Conservation (phyloP, 2,888 invertebrate species). For the Macaria liturata region DNA sequence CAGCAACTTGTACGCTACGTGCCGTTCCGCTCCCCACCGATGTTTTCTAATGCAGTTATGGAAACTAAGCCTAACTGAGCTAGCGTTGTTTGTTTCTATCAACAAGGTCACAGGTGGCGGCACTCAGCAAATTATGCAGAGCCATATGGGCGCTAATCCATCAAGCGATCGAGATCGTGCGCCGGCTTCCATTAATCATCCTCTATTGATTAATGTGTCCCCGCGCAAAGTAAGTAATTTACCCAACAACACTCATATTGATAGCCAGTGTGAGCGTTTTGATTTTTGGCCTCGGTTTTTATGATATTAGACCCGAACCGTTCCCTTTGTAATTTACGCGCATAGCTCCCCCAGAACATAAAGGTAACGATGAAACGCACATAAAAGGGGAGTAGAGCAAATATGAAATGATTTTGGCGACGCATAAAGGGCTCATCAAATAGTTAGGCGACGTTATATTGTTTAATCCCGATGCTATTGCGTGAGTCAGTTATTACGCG, state of each 20-base stretch:
- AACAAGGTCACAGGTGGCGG: constrained; percentile 68
- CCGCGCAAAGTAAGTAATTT: constrained; percentile 73
- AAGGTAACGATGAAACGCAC: constrained; percentile 16
- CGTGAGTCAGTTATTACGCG: constrained; percentile 66
- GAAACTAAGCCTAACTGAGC: constrained; percentile 23
- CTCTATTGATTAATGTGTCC: constrained; percentile 80
- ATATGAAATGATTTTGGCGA: constrained; percentile 35
- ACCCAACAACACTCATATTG: constrained; percentile 57
- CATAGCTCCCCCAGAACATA: constrained; percentile 6
- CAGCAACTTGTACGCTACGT: constrained; percentile 15
- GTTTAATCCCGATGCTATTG: constrained; percentile 64
- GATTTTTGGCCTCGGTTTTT: constrained; percentile 48
- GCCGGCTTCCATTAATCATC: constrained; percentile 76
- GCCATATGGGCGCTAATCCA: constrained; percentile 80
- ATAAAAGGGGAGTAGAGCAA: constrained; percentile 23
- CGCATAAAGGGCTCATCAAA: constrained; percentile 59
- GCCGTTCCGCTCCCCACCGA: constrained; percentile 12
- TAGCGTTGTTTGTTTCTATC: constrained; percentile 43
- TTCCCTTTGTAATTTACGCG: constrained; percentile 4
- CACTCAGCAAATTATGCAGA: constrained; percentile 78
- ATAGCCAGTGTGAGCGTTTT: constrained; percentile 50
- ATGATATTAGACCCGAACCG: constrained; percentile 4
- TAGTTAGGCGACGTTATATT: constrained; percentile 62
- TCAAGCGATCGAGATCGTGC: constrained; percentile 73
- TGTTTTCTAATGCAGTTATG: constrained; percentile 25